A percentile compares a stretch with the other conserved stretches of the same genome.
phyloP scores from a whole-genome alignment of 2,797 vertebrate genomes.

The Telmatherina bonti region DNA sequence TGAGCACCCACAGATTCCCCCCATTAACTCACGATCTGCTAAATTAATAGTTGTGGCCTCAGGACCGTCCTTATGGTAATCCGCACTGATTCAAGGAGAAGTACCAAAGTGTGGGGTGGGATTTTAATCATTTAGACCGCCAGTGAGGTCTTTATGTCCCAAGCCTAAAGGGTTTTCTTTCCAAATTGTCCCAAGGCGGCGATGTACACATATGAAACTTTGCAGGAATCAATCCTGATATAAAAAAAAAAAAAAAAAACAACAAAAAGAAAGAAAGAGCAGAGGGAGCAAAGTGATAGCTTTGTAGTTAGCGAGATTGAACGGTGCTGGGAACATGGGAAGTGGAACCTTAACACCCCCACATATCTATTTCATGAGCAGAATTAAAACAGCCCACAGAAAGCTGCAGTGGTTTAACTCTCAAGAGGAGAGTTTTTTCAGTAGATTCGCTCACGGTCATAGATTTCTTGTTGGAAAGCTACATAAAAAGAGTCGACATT shows the following conservation, averaged over 20 bases:
- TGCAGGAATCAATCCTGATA: constrained; percentile 52
- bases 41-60: constrained; percentile 66
- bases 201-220: constrained; percentile 45
- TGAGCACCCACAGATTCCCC: constrained; percentile 54
- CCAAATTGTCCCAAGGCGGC: constrained; percentile 53
- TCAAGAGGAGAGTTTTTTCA: constrained; percentile 55
- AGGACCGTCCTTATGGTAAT: constrained; percentile 50
- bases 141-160: constrained; percentile 29
- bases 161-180: constrained; percentile 48
- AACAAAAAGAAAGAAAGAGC: constrained; percentile 48
- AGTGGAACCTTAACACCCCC: constrained; percentile 38
- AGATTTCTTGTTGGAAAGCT: constrained; percentile 52
- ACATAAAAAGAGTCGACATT: constrained; percentile 32
- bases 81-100: constrained; percentile 59
- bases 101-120: constrained; percentile 5
- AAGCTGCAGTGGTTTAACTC: constrained; percentile 36
- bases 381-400: constrained; percentile 59
- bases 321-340: constrained; percentile 32
- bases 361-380: constrained; percentile 65
- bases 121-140: constrained; percentile 18
- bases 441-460: constrained; percentile 40
- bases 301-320: constrained; percentile 65
- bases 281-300: constrained; percentile 38
- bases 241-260: no score
- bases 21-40: constrained; percentile 61